Evolutionary conservation across 2,113 vertebrate species (phyloP), one percentile per base, ranked within the genome.

Genomic region (Oxyruncus cristatus): DNA sequence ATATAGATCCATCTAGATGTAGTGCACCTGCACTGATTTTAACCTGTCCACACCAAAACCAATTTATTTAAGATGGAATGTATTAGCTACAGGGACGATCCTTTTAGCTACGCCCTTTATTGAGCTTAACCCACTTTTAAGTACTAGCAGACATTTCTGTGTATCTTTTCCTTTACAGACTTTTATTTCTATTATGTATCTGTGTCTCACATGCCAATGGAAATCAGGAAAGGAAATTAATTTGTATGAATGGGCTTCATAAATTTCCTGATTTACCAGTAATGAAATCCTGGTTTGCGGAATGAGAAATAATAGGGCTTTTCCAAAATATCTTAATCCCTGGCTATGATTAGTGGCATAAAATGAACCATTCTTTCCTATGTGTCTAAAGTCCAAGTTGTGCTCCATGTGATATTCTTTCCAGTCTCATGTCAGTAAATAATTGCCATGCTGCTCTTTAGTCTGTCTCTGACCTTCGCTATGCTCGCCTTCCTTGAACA

Each of bases 271-370:
- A 88, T 94, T 92, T 94, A 86, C 82, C 50, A 68, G 72, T 95
- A 96, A 96, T 94, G 79, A 96, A 93, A 77, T 80, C 88, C 39
- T 61, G 75, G 50, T 91, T 96, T 94, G 79, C 61, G 76, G 91
- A 92, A 96, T 91, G 76, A 94, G 63, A 88, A 96, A 73, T 88
- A 92, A 88, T 94, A 84, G 59, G 63, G 72, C 76, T 94, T 97
- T 97, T 97, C 95, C 92, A 96, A 95, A 97, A 95, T 92, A 93
- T 86, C 89, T 93, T 94, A 96, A 95, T 95, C 79, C 79, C 93
- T 97, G 91, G 92, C 95, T 95, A 80, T 93, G 91, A 59, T 86
- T 83, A 91, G 92, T 88, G 83, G 79, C 85, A 96, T 86, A 94
- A 97, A 96, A 93, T 84, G 82, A 97, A 92, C 91, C 50, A 66